phyloP scores from a whole-genome alignment of 1,140 invertebrate genomes.

The Scylla paramamosain region DNA sequence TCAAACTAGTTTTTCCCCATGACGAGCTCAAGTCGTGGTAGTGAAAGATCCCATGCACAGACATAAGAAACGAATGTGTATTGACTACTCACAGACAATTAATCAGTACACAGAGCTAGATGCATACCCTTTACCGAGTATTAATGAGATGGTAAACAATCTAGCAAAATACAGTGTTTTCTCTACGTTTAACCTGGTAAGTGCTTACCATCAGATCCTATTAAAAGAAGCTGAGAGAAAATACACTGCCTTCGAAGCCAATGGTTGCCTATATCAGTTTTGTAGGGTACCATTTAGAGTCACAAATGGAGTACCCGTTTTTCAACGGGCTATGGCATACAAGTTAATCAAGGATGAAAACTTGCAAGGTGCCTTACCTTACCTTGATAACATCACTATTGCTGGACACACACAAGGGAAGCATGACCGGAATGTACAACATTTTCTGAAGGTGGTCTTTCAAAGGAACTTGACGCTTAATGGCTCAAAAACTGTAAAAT shows the following conservation, averaged over 20 bases:
- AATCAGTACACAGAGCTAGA: conserved; percentile 46
- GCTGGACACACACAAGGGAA: conserved; percentile 47
- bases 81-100: conserved; percentile 49
- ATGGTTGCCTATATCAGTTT: conserved; percentile 31
- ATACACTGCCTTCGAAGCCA: conserved; percentile 40
- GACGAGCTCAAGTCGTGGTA: conserved; percentile 49
- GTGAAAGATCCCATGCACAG: conserved; percentile 43
- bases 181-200: conserved; percentile 65
- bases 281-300: conserved; percentile 51
- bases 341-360: conserved; percentile 48
- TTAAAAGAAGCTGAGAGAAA: conserved; percentile 36
- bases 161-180: conserved; percentile 36
- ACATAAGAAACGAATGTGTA: conserved; percentile 53
- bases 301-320: conserved; percentile 46
- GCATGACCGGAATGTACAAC: conserved; percentile 41
- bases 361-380: conserved; percentile 47
- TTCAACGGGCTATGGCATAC: conserved; percentile 54
- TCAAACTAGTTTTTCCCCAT: conserved; percentile 59
- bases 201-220: conserved; percentile 46
- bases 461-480: conserved; percentile 40
- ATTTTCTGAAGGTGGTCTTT: conserved; percentile 42
- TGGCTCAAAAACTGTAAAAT: conserved; percentile 45
- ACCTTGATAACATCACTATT: conserved; percentile 57
- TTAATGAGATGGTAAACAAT: conserved; percentile 46
- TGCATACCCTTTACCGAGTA: conserved; percentile 48